Percentiles rank a stretch among this genome's conserved stretches.
These are phyloP conservation scores for Littorina saxatilis DNA, from an alignment of 1,140 invertebrate species.

Conservation along the genomic window DNA sequence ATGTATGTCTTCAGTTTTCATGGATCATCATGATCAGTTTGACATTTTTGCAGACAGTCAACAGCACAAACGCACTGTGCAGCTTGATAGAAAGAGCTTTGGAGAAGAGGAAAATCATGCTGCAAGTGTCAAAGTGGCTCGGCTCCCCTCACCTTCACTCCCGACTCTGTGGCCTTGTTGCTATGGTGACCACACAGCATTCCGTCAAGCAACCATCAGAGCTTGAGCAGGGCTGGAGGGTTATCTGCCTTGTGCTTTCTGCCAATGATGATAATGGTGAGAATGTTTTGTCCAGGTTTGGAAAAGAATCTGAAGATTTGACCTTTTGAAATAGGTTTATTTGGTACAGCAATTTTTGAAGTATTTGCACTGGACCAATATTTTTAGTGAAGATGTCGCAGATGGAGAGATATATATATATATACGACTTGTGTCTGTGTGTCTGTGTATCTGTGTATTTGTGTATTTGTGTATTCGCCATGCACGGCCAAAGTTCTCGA, in stretches of 20 bases:
- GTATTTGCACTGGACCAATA: too few relatives aligned
- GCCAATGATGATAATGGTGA: slow-evolving; percentile 54
- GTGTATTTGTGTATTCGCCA: too few relatives aligned
- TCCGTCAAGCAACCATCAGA: slow-evolving; percentile 29
- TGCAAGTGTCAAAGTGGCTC: slow-evolving; percentile 55
- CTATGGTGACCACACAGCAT: slow-evolving; percentile 33
- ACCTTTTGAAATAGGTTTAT: too few relatives aligned
- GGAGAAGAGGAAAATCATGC: slow-evolving; percentile 21
- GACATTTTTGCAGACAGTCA: slow-evolving; percentile 47
- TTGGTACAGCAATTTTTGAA: neutral
- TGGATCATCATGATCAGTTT: too few relatives aligned
- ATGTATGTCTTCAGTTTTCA: too few relatives aligned
- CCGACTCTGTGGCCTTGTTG: slow-evolving; percentile 4
- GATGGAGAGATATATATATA: too few relatives aligned
- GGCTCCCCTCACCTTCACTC: slow-evolving; percentile 11
- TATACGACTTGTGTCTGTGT: neutral
- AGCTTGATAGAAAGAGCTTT: slow-evolving; percentile 54
- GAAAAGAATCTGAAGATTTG: too few relatives aligned
- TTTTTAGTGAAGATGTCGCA: too few relatives aligned
- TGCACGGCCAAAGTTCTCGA: too few relatives aligned
- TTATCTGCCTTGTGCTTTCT: slow-evolving; percentile 59
- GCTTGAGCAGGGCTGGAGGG: slow-evolving; percentile 42
- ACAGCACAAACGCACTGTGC: slow-evolving; percentile 45
- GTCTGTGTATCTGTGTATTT: neutral
- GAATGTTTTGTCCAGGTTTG: neutral